Base-by-base conservation (phyloP, 2,888 invertebrate genomes). In the Ectropis crepuscularia region DNA sequence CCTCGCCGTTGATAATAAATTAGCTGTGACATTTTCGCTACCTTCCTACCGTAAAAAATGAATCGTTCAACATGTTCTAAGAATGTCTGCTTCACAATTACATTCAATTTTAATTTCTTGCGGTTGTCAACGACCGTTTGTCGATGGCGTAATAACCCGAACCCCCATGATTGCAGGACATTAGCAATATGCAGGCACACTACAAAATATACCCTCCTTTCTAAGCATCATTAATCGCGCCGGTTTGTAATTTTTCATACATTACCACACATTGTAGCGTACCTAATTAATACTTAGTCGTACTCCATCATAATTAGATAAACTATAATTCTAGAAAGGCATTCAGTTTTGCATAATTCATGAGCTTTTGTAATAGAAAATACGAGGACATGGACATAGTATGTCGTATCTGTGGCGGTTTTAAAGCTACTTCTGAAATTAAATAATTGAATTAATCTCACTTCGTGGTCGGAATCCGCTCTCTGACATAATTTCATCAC, bases 171-270 rank as follows among this genome's bases (percentile, higher is more conserved):
- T 64, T 65, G 62, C 63, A 68, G 64, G 71, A 64, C 62, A 72
- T 70, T 58, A 66, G 38, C 62, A 37, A 64, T 63, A 54, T 57
- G 54, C 65, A 63, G 55, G 55, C 50, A 5, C 39, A 43, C 38
- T n/a, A 57, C 62, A 73, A 51, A 61, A 50, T 61, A 66, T 45
- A 36, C 58, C 61, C 61, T 51, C 46, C 37, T 55, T 60, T 75
- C 65, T 72, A 73, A 70, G 74, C 67, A 68, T 69, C 74, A 77
- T 79, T 76, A 75, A 73, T 74, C 60, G 67, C 53, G 43, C 70
- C 62, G 67, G 66, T 65, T 57, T 71, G 66, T 74, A 77, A 70
- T 74, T 75, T 74, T 75, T 71, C 67, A 66, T 62, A 65, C 67
- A 72, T 75, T 74, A 72, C 53, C 61, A 61, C 70, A 71, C 66